phyloP scores from a whole-genome alignment of 2,797 vertebrate genomes.

The Enteromius radiatus region DNA sequence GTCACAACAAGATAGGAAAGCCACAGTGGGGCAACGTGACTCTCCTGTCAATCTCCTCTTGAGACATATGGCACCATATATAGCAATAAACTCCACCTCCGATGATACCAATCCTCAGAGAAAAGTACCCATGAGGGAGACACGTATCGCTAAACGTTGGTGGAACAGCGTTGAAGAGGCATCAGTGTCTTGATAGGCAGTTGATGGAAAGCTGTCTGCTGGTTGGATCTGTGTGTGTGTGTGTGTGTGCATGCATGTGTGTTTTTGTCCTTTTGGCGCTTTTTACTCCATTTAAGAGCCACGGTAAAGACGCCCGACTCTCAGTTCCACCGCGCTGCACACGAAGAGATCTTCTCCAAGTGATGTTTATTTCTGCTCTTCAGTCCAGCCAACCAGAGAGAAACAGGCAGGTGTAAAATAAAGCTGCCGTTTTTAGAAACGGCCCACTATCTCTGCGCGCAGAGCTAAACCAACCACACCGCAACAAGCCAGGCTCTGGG shows the following conservation, averaged over 20 bases:
- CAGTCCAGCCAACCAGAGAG: constrained; percentile 33
- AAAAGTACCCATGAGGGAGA: background rate
- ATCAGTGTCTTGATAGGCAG: constrained; percentile 39
- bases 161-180: constrained; percentile 22
- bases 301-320: constrained; percentile 15
- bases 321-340: constrained; percentile 30
- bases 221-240: constrained; percentile 34
- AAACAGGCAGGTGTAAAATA: constrained; percentile 42
- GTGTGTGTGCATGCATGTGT: constrained; percentile 31
- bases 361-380: constrained; percentile 46
- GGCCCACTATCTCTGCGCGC: constrained; percentile 59
- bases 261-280: constrained; percentile 24
- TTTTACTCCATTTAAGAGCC: constrained; percentile 35
- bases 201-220: constrained; percentile 51
- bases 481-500: constrained; percentile 48
- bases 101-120: constrained; percentile 25
- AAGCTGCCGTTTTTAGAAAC: constrained; percentile 39
- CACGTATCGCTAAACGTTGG: constrained; percentile 19
- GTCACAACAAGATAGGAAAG: constrained; percentile 41
- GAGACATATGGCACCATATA: constrained; percentile 42
- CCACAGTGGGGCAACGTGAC: constrained; percentile 4
- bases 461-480: constrained; percentile 39
- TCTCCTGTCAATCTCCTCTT: constrained; percentile 28
- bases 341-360: constrained; percentile 41
- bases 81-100: constrained; percentile 30